Percentiles rank a stretch among this genome's conserved stretches.
These are phyloP conservation scores for Dolomedes plantarius DNA, from an alignment of 2,888 invertebrate species.

Conservation along the genomic window DNA sequence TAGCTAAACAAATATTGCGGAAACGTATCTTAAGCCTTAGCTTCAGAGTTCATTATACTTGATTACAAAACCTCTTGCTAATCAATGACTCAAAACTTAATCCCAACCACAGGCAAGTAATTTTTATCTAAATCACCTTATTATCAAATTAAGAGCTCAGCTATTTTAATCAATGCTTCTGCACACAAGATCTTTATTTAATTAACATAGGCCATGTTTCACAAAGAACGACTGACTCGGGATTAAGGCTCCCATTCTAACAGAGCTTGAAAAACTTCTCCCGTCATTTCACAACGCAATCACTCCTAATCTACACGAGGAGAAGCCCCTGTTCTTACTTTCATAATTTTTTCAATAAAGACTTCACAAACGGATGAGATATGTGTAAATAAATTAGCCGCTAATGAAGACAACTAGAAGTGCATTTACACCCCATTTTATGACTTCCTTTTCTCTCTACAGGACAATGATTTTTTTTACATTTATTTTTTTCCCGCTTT, in stretches of 20 bases:
- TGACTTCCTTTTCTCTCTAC: conserved; percentile 33
- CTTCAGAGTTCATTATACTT: no score
- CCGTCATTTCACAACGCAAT: not conserved
- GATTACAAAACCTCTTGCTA: no score
- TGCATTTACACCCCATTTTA: conserved; percentile 43
- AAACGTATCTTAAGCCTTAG: no score
- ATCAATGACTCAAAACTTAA: no score
- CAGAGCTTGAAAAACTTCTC: not conserved
- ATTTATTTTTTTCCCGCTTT: no score
- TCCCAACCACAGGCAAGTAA: not conserved
- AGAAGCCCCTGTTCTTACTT: not conserved
- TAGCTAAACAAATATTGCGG: no score
- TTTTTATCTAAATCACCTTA: not conserved
- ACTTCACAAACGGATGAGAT: not conserved
- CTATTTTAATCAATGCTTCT: not conserved
- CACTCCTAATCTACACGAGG: not conserved
- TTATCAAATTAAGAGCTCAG: not conserved
- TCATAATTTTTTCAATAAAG: not conserved
- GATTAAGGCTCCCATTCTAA: not conserved
- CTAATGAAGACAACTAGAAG: conserved; percentile 57
- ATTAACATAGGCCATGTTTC: not conserved
- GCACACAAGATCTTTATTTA: not conserved
- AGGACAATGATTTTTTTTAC: not conserved
- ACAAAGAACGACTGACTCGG: not conserved
- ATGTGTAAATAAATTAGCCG: conserved; percentile 48